Conservation (phyloP, 1,140 invertebrate species). For the Amyelois transitella region DNA sequence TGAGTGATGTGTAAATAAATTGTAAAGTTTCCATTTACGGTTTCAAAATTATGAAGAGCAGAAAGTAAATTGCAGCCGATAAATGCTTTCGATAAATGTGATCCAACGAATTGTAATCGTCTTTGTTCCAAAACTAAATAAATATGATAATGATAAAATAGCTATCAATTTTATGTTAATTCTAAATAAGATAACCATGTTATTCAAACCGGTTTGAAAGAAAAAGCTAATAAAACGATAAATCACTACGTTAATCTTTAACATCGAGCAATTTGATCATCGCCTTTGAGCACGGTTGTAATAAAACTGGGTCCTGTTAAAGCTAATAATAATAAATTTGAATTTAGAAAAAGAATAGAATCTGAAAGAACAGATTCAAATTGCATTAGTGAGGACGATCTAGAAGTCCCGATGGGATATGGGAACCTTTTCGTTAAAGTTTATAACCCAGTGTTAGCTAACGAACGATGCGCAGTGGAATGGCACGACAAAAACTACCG, state of each 20-base stretch:
- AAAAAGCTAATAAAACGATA: not conserved
- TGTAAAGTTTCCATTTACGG: conserved; percentile 50
- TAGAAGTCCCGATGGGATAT: conserved; percentile 28
- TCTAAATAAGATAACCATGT: not conserved
- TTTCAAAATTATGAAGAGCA: no score
- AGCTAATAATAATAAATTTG: not conserved
- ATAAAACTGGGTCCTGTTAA: not conserved
- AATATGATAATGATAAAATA: no score
- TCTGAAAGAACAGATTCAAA: not conserved
- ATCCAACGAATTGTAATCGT: no score
- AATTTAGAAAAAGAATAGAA: not conserved
- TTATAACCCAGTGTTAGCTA: conserved; percentile 20
- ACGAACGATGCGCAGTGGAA: conserved; percentile 27
- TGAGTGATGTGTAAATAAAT: conserved; percentile 49
- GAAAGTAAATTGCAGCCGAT: no score
- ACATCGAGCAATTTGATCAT: not conserved
- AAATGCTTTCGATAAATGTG: no score
- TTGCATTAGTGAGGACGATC: not conserved
- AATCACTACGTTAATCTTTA: not conserved
- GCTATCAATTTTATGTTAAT: not conserved
- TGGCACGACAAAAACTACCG: conserved; percentile 42
- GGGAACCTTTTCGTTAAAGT: conserved; percentile 32
- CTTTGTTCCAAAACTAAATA: not conserved
- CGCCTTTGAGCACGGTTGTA: not conserved
- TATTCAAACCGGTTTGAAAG: not conserved